A percentile compares a stretch with the other conserved stretches of the same genome.
phyloP scores from a whole-genome alignment of 2,888 invertebrate species.

The Hydroisotoma schaefferi region DNA sequence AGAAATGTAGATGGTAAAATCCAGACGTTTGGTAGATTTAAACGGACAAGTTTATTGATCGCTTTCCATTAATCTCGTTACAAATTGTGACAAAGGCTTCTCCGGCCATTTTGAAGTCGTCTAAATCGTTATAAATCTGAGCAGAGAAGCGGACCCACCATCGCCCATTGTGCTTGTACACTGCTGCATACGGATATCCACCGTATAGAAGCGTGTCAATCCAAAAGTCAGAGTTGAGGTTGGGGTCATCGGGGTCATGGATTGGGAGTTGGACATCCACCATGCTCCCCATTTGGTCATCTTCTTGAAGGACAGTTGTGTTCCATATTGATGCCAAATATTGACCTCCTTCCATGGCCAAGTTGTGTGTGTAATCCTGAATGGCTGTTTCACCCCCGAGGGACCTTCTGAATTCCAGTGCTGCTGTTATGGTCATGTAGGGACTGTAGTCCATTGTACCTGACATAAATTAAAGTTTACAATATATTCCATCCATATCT shows the following conservation, averaged over 20 bases:
- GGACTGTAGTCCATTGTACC: conserved; percentile 41
- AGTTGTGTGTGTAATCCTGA: conserved; percentile 29
- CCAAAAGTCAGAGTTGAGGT: conserved; percentile 13
- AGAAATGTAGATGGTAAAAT: too few relatives aligned
- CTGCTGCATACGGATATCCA: conserved; percentile 8
- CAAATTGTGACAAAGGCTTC: conserved; percentile 20
- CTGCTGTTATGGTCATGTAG: conserved; percentile 34
- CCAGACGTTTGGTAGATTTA: too few relatives aligned
- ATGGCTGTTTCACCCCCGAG: conserved; percentile 37
- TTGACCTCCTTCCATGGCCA: conserved; percentile 30
- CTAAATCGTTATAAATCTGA: conserved; percentile 32
- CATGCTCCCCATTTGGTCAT: conserved; percentile 29
- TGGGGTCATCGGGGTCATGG: conserved; percentile 12
- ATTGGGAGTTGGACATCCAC: conserved; percentile 36
- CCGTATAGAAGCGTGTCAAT: conserved; percentile 21
- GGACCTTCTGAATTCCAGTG: conserved; percentile 28
- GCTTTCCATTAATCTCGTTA: conserved; percentile 25
- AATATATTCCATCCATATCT: too few relatives aligned
- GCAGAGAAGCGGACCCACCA: conserved; percentile 32
- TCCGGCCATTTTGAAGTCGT: conserved; percentile 22
- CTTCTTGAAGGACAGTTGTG: conserved; percentile 23
- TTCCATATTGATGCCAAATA: conserved; percentile 17
- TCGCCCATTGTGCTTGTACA: conserved; percentile 16
- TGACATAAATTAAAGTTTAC: too few relatives aligned
- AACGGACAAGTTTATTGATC: too few relatives aligned